Conservation (phyloP, 2,888 invertebrate genomes). For the Halictus ligatus region DNA sequence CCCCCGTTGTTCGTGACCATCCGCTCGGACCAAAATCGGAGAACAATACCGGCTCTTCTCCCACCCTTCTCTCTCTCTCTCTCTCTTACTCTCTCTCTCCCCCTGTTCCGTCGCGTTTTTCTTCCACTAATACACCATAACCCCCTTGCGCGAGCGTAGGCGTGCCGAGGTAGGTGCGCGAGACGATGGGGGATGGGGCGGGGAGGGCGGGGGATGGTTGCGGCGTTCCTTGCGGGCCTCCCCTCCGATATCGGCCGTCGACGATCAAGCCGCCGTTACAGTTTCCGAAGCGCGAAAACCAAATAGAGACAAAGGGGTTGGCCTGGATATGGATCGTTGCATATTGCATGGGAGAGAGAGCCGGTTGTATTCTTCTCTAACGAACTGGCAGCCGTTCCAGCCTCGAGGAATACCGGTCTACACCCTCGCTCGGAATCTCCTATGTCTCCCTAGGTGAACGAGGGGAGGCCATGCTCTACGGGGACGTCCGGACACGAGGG, state of each 20-base stretch:
- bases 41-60: conserved; percentile 52
- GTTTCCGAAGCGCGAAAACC: conserved; percentile 65
- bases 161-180: neutral
- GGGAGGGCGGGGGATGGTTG: neutral
- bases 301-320: conserved; percentile 74
- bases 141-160: conserved; percentile 6
- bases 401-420: conserved; percentile 71
- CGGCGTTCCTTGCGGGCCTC: conserved; percentile 21
- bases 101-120: conserved; percentile 35
- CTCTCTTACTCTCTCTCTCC: no score
- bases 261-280: conserved; percentile 60
- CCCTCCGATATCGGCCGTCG: conserved; percentile 48
- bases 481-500: neutral
- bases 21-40: conserved; percentile 63
- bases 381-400: conserved; percentile 75
- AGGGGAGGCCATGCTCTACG: neutral
- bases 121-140: conserved; percentile 50
- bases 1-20: conserved; percentile 60
- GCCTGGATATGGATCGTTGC: conserved; percentile 79
- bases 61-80: neutral
- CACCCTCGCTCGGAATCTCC: conserved; percentile 67
- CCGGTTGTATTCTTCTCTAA: conserved; percentile 81
- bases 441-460: conserved; percentile 1
- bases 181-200: neutral
- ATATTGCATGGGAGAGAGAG: conserved; percentile 80